Base-by-base conservation (phyloP, 2,113 vertebrate species). In the Circaetus gallicus region DNA sequence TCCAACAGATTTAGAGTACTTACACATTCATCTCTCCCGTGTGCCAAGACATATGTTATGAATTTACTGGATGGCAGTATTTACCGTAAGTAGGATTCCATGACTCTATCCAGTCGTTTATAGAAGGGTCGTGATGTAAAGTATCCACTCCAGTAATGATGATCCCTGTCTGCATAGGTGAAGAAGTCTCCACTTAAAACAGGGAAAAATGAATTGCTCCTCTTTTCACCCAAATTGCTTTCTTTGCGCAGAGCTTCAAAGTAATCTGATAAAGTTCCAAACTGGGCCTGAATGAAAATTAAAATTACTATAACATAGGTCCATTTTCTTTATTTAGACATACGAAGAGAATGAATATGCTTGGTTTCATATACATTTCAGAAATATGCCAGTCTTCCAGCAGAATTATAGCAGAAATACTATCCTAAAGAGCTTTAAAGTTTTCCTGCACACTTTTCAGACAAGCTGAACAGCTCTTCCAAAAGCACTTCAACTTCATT, bases 131-230 rank as follows among this genome's bases (percentile, higher is more conserved):
- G 98, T 4, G 99, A 99, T 52, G 99, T 99, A 92, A 99, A 99
- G 96, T 99, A 99, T 15, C 99, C 99, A 69, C 99, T 99, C 99
- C 99, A 99, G 88, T 99, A 99, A 95, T 99, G 99, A 90, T 99
- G 98, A 36, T 99, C 99, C 45, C 99, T 98, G 98, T 99, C 99
- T 3, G 99, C 99, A 20, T 99, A 99, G 2, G 99, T 99, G 97
- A 99, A 99, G 97, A 99, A 99, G 97, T 99, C 99, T 38, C 99
- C 99, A 56, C 99, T 98, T 20, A 99, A 22, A 49, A 98, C 96
- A 16, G 99, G 99, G 52, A 99, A 98, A 29, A 96, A 8, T 7
- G 97, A 97, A 40, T 76, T 97, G 69, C 76, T 90, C 38, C 59
- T 97, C 43, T 86, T 95, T 63, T 95, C 90, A 63, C 58, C 91